These are phyloP conservation scores for Melieria omissa DNA, from an alignment of 2,888 invertebrate genomes.

Conservation along the genomic window DNA sequence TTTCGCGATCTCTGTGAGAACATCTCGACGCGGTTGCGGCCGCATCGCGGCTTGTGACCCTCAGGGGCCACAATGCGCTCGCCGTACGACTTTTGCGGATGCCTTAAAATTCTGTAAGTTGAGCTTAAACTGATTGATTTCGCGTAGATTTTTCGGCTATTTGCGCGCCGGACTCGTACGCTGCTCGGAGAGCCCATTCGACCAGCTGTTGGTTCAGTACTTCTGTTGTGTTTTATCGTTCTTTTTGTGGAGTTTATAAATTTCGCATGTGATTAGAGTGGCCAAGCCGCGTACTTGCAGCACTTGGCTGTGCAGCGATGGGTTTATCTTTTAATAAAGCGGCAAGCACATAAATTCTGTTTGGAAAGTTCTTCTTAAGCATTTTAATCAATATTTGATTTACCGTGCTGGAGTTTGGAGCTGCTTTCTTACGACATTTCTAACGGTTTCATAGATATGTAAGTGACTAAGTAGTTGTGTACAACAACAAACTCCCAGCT, in stretches of 20 bases:
- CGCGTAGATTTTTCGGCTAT: constrained; percentile 8
- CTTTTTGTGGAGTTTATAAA: constrained; percentile 19
- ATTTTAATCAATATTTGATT: constrained; percentile 16
- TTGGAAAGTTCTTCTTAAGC: neutral
- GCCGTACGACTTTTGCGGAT: too few species aligned
- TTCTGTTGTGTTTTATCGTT: constrained; percentile 13
- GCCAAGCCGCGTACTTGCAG: neutral
- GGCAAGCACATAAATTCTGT: constrained; percentile 16
- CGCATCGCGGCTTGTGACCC: neutral
- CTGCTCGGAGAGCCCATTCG: neutral
- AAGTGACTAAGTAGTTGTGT: too few species aligned
- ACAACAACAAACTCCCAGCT: too few species aligned
- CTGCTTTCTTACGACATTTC: too few species aligned
- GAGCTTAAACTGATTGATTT: constrained; percentile 36
- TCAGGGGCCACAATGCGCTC: too few species aligned
- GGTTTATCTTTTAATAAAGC: constrained; percentile 24
- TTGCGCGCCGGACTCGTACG: neutral
- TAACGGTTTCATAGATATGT: too few species aligned
- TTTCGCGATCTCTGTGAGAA: constrained; percentile 64
- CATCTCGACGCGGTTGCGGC: constrained; percentile 52
- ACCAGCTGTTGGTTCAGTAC: neutral
- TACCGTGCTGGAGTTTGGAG: neutral
- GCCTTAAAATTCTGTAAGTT: neutral
- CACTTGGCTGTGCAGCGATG: neutral
- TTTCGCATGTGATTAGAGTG: constrained; percentile 18